Percentiles rank a stretch among this genome's conserved stretches.
Conservation (phyloP, 2,113 vertebrate genomes). For the Lophius piscatorius region DNA sequence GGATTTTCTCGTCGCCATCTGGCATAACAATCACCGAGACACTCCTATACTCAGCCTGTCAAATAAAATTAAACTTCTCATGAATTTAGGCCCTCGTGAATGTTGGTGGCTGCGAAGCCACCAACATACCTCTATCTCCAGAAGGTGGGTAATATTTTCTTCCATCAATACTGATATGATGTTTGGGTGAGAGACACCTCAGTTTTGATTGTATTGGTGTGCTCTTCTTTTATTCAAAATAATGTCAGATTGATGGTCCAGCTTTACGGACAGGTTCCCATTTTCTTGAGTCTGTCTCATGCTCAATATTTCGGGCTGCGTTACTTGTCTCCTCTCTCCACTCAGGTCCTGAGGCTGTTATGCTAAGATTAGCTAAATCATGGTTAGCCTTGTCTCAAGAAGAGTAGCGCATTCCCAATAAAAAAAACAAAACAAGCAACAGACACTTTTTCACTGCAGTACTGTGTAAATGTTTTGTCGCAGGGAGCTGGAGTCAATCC, state of each 20-base stretch:
- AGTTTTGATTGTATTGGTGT: no score
- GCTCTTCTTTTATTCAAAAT: no score
- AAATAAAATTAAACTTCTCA: slow-evolving; percentile 57
- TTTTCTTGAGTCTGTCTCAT: neutral
- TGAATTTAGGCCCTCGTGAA: slow-evolving; percentile 60
- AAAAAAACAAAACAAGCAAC: no score
- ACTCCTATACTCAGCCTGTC: slow-evolving; percentile 73
- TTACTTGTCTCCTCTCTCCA: neutral
- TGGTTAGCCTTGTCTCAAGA: neutral
- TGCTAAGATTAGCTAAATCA: neutral
- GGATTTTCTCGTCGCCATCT: slow-evolving; percentile 88
- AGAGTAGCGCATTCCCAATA: no score
- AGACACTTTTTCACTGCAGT: no score
- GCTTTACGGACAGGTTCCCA: neutral
- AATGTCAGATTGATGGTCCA: no score
- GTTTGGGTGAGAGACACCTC: no score
- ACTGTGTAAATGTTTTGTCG: no score
- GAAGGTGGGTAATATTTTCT: slow-evolving; percentile 1
- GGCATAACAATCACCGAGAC: slow-evolving; percentile 84
- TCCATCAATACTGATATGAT: no score
- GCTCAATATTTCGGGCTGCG: neutral
- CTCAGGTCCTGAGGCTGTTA: neutral
- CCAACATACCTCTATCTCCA: neutral
- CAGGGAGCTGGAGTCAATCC: no score
- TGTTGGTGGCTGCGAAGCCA: slow-evolving; percentile 26